Evolutionary conservation across 2,888 invertebrate genomes (phyloP), one percentile per base, ranked within the genome.

Genomic region (Podabrus alpinus): DNA sequence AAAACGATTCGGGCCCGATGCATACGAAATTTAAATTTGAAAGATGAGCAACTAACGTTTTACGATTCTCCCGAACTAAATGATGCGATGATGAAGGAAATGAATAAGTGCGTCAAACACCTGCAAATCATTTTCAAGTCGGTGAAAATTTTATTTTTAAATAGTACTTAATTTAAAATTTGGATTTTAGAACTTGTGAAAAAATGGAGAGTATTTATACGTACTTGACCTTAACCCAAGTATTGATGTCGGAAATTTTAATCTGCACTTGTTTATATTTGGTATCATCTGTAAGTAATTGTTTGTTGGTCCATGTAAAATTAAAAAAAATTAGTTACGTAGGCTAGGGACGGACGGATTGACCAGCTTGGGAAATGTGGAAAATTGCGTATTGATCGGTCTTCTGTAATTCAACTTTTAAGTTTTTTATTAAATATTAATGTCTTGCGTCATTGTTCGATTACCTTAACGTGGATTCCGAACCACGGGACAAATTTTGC

Each of bases 191-290:
- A n/a, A 78, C 80, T 25, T 81, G 82, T 66, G 71, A 79, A 25
- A 74, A 73, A 64, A 77, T 83, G 69, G 83, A 83, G 74, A 61
- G 76, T 10, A 78, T 83, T 10, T 83, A 79, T 69, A 81, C 80
- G 2, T 79, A 79, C 59, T 70, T 82, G 15, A 80, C 80, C 4
- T 78, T 83, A 15, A 73, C 79, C 1, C 83, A 83, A 78, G 80
- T 81, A n/a, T 71, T 83, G 60, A 79, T 81, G 66, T 83, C 83
- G 9, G 73, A 82, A 61, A 77, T 82, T 66, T 77, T 82, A 10
- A 79, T 83, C 15, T 83, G 83, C 70, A 83, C 82, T 59, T 82
- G 82, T 59, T 73, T 83, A 9, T 83, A 79, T 73, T 76, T 83
- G 24, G 79, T 83, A 9, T 80, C 82, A 59, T 73, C 79, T n/a